Percentiles rank a stretch among this genome's conserved stretches.
phyloP scores from a whole-genome alignment of 2,888 invertebrate species.

The Agonopterix arenella region DNA sequence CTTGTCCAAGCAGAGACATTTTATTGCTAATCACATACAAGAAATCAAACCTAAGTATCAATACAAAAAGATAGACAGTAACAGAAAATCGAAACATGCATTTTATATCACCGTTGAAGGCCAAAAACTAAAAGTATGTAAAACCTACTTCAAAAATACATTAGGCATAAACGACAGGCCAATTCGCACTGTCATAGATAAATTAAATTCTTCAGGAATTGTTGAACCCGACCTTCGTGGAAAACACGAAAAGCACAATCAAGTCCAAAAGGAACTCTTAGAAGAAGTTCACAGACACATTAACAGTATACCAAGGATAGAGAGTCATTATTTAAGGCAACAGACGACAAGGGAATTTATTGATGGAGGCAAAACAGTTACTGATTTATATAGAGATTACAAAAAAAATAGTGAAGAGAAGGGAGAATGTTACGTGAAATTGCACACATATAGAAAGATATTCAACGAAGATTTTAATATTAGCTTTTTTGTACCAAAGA shows the following conservation, averaged over 20 bases:
- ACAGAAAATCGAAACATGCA: constrained; percentile 5
- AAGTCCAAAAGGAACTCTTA: constrained; percentile 8
- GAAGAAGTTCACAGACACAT: constrained; percentile 11
- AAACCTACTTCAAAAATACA: constrained; percentile 10
- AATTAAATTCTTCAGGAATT: constrained; percentile 3
- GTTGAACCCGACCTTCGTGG: constrained; percentile 9
- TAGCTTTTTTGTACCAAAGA: constrained; percentile 5
- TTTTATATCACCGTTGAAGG: constrained; percentile 4
- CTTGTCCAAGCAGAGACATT: not conserved
- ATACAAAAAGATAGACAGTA: constrained; percentile 2
- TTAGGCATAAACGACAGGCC: constrained; percentile 2
- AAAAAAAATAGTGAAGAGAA: constrained; percentile 3
- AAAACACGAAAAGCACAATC: constrained; percentile 9
- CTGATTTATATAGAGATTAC: constrained; percentile 9
- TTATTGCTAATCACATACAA: not conserved
- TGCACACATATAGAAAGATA: not conserved
- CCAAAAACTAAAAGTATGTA: constrained; percentile 5
- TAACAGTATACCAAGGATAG: constrained; percentile 8
- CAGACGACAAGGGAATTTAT: constrained; percentile 6
- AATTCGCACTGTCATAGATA: constrained; percentile 5
- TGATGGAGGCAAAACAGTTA: constrained; percentile 6
- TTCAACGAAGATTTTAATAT: constrained; percentile 8
- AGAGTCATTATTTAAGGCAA: constrained; percentile 10
- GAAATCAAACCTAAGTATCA: constrained; percentile 4
- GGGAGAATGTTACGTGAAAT: not conserved